Evolutionary conservation across 2,888 invertebrate species (phyloP), one percentile per base, ranked within the genome.

Genomic region (Metopia argyrocephala): DNA sequence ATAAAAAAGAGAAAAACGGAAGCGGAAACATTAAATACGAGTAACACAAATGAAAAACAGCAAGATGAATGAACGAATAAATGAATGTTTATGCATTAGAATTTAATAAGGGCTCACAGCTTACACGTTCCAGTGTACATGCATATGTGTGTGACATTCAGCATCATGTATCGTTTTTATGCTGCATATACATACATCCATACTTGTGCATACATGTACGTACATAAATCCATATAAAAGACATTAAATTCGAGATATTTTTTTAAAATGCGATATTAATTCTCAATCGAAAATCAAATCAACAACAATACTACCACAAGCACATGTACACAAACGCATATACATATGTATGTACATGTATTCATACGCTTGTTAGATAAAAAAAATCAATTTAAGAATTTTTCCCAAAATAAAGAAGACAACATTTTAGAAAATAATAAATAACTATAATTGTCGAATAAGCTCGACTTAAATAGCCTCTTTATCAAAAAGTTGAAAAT

Each of bases 221-320:
- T 45, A 3, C 5, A 46, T n/a, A n/a, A n/a, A n/a, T n/a, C n/a
- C 18, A n/a, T 20, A 12, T 18, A n/a, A 9, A 52, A 52, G 6
- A n/a, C 65, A 57, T 28, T 69, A 74, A 50, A 18, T 54, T 12
- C 15, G 25, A 48, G 57, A 69, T 61, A 66, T 76, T 82, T 82
- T 79, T 79, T 68, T 68, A 76, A 84, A 80, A 82, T 82, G 79
- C 73, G 76, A 82, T 83, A 84, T 84, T 85, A 83, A 85, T 83
- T 84, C 84, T 82, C 80, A 84, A 84, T 82, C 83, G 84, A 83
- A 84, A 84, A 84, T 85, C 82, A 83, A 85, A 85, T 85, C 84
- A 83, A 78, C 48, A 48, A 9, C 61, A 31, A 54, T 50, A 15
- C 21, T 5, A 15, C 54, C 25, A 46, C 54, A 54, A 28, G n/a